Conservation (phyloP, 2,888 invertebrate species). For the Lysandra bellargus region DNA sequence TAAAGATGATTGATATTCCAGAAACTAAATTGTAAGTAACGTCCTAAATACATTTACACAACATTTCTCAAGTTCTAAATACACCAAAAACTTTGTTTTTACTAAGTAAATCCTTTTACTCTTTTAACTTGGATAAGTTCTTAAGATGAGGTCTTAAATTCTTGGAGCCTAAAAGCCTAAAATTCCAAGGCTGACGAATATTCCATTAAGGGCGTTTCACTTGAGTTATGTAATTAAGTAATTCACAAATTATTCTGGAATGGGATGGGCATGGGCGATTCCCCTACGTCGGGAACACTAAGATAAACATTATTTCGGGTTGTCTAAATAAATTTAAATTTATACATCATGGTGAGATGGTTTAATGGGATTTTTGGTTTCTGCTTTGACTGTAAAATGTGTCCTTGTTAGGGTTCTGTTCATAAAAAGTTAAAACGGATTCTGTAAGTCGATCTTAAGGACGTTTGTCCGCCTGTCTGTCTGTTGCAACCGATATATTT, state of each 20-base stretch:
- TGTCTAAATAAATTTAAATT: constrained; percentile 21
- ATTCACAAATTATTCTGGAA: not conserved
- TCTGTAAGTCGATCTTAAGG: too few species aligned
- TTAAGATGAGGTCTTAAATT: not conserved
- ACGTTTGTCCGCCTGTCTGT: too few species aligned
- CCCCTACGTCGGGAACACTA: not conserved
- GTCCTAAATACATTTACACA: too few species aligned
- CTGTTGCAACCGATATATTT: too few species aligned
- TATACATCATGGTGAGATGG: not conserved
- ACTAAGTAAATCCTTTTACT: not conserved
- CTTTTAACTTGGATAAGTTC: not conserved
- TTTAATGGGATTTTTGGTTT: constrained; percentile 11
- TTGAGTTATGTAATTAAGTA: constrained; percentile 17
- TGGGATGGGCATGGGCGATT: not conserved
- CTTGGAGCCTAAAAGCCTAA: not conserved
- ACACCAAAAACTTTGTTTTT: not conserved
- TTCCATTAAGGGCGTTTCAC: constrained; percentile 4
- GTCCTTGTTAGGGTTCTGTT: too few species aligned
- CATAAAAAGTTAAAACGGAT: too few species aligned
- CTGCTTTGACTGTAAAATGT: not conserved
- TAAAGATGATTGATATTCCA: too few species aligned
- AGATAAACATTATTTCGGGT: constrained; percentile 12
- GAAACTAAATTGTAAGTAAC: too few species aligned
- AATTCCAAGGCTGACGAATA: constrained; percentile 8
- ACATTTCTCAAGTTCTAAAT: not conserved